Evolutionary conservation across 64 coral and sea anemone genomes (phyloP), one percentile per base, ranked within the genome.

Genomic region (Platygyra sinensis): DNA sequence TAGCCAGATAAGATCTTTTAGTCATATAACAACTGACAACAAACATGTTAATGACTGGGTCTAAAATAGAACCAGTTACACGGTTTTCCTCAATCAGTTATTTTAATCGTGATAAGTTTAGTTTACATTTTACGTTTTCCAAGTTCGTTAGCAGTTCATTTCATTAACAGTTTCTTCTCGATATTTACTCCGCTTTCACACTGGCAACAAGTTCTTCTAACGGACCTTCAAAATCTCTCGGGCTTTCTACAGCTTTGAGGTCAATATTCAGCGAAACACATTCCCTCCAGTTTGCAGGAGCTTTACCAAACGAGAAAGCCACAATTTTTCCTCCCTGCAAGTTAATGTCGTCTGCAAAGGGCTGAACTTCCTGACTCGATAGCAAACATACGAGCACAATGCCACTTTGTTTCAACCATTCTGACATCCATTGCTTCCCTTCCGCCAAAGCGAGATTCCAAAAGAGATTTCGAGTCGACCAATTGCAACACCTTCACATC

Each of bases 171-270:
- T 55, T 67, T 67, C 64, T 25, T 10, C 27, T 67, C 64, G 0
- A 55, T 11, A 36, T 76, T 76, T 15, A 78, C 25, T 78, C 46
- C 12, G 46, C 76, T 54, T 55, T 78, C 11, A 78, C 50, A 78
- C 20, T 54, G 42, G 76, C 76, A 20, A 78, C 46, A 78, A 78
- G 76, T 16, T 78, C 76, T 78, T 78, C 51, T 55, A 78, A 54
- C 46, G 76, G 76, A 28, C n/a, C 76, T 78, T 78, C 76, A 14
- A 78, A 78, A 78, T 78, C 76, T 22, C 24, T 78, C 1, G 76
- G 76, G 76, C 76, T 78, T 28, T 24, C 46, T 28, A 78, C n/a
- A 52, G 46, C 50, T 11, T 78, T 50, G 50, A 46, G 46, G 49
- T 78, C 76, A 13, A 78, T 8, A 15, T 54, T 50, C 49, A 78